phyloP scores from a whole-genome alignment of 2,797 vertebrate genomes.

The Pteronotus mesoamericanus region DNA sequence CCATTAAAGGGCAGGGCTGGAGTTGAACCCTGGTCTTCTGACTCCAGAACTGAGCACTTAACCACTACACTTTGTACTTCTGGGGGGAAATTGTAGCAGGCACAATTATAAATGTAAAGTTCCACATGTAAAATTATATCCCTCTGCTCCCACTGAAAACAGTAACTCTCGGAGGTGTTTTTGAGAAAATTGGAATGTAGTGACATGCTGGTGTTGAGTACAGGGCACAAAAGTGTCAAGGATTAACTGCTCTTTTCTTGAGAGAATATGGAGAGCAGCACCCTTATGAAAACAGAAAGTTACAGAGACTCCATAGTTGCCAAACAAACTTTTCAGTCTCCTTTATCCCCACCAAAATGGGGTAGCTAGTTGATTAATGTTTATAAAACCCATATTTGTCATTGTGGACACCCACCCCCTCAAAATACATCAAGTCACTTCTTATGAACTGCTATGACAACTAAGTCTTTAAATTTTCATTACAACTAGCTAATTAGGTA shows the following conservation, averaged over 20 bases:
- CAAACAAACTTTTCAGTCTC: not conserved
- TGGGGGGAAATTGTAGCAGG: not conserved
- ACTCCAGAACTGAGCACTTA: not conserved
- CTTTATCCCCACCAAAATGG: not conserved
- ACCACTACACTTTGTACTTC: not conserved
- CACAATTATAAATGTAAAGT: not conserved
- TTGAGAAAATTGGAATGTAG: not conserved
- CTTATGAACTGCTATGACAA: not conserved
- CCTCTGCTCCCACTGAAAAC: not conserved
- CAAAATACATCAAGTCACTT: not conserved
- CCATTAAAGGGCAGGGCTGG: not conserved
- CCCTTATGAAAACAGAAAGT: not conserved
- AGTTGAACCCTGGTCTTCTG: not conserved
- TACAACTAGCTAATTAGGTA: not conserved
- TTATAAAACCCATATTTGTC: constrained; percentile 1
- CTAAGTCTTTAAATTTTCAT: constrained; percentile 1
- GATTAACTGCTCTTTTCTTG: not conserved
- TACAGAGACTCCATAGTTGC: not conserved
- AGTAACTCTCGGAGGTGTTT: not conserved
- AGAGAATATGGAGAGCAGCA: not conserved
- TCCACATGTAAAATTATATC: not conserved
- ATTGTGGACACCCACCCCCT: not conserved
- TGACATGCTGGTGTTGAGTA: not conserved
- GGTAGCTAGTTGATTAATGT: not conserved
- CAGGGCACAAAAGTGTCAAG: not conserved